phyloP scores from a whole-genome alignment of 2,888 invertebrate species.

The Gastrophysa polygoni region DNA sequence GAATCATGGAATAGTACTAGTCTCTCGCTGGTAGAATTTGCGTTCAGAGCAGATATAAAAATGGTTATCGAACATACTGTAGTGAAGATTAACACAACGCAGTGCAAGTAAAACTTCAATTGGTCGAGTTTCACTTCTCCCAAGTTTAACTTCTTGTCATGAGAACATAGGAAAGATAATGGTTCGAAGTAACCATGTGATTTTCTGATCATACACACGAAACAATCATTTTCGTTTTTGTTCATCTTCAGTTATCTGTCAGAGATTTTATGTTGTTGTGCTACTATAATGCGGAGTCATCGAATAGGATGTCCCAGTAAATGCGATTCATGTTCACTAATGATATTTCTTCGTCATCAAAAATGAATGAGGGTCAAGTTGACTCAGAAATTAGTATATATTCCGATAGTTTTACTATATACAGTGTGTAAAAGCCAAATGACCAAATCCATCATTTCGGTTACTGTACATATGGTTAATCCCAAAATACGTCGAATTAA shows the following conservation, averaged over 20 bases:
- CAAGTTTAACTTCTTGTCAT: not conserved
- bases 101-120: not conserved
- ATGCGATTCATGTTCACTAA: too few species aligned
- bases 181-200: not conserved
- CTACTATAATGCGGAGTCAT: too few species aligned
- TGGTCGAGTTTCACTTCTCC: not conserved
- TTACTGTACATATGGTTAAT: too few species aligned
- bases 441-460: too few species aligned
- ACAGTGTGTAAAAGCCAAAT: too few species aligned
- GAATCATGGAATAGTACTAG: not conserved
- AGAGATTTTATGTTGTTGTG: too few species aligned
- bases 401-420: too few species aligned
- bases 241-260: not conserved
- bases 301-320: too few species aligned
- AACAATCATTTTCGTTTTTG: not conserved
- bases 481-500: too few species aligned
- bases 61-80: not conserved
- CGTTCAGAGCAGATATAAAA: not conserved
- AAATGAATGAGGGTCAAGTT: too few species aligned
- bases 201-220: not conserved
- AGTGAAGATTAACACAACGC: not conserved
- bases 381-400: too few species aligned
- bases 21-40: not conserved
- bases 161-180: not conserved
- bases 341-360: too few species aligned